Conservation (phyloP, 1,140 invertebrate species). For the Cyrtorhinus lividipennis region DNA sequence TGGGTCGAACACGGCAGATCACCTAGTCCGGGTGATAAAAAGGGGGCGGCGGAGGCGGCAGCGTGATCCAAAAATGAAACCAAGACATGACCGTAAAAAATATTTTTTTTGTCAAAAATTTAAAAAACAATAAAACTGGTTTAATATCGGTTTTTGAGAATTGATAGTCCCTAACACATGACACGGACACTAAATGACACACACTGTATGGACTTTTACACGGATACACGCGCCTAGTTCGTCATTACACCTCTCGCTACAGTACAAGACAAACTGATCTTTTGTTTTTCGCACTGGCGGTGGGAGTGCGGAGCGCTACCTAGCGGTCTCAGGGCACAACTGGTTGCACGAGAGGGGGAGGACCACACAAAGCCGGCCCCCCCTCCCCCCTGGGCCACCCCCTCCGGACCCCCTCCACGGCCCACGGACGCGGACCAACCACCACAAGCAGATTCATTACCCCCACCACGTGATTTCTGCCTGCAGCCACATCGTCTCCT, state of each 20-base stretch:
- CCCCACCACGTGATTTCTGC: neutral
- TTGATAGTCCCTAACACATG: too few species aligned
- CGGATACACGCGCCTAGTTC: conserved; percentile 5
- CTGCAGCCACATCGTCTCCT: neutral
- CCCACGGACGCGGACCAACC: neutral
- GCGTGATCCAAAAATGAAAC: neutral
- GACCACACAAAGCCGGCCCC: neutral
- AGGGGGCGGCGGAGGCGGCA: conserved; percentile 12
- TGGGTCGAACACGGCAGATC: too few species aligned
- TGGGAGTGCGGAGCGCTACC: conserved; percentile 5
- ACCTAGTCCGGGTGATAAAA: conserved; percentile 19
- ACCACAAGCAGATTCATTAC: neutral
- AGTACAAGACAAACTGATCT: conserved; percentile 14
- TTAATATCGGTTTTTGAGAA: neutral
- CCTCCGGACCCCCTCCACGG: neutral
- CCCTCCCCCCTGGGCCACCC: neutral
- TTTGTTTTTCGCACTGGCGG: conserved; percentile 5
- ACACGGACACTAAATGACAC: conserved; percentile 6
- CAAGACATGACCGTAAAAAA: neutral
- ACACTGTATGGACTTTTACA: conserved; percentile 5
- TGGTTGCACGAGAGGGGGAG: neutral
- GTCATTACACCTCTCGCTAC: conserved; percentile 7
- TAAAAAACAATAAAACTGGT: too few species aligned
- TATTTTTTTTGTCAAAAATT: neutral
- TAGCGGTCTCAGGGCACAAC: conserved; percentile 14